These are phyloP conservation scores for Numenius arquata DNA, from an alignment of 2,113 vertebrate species.

Conservation along the genomic window DNA sequence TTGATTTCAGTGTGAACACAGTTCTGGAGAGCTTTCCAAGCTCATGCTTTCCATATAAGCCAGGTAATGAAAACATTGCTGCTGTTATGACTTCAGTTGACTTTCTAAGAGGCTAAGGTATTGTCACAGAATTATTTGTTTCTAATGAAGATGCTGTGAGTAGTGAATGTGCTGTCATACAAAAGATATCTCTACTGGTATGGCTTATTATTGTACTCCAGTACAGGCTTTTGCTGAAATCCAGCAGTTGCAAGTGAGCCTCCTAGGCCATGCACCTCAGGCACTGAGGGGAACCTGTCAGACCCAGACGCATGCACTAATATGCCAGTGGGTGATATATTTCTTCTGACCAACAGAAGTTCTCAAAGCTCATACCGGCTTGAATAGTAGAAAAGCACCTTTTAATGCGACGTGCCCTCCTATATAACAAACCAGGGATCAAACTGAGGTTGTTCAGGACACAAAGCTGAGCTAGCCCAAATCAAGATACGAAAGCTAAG, in stretches of 20 bases:
- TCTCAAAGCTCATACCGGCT: background rate
- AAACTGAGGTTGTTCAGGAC: background rate
- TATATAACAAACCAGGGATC: background rate
- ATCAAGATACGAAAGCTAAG: background rate
- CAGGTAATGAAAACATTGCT: background rate
- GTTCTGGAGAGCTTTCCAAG: background rate
- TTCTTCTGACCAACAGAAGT: background rate
- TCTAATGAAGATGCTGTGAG: background rate
- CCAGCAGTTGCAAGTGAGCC: background rate
- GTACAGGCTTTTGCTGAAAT: background rate
- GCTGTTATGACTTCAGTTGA: background rate
- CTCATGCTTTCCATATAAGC: background rate
- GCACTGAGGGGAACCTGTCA: background rate
- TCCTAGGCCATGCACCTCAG: background rate
- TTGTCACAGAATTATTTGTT: background rate
- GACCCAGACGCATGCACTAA: fast-evolving
- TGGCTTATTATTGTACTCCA: background rate
- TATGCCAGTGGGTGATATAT: background rate
- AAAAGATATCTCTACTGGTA: background rate
- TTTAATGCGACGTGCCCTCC: background rate
- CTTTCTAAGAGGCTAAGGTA: background rate
- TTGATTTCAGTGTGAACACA: background rate
- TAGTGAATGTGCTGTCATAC: background rate
- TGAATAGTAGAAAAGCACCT: background rate
- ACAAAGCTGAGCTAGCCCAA: background rate